Evolutionary conservation across 2,797 vertebrate genomes (phyloP).

Genomic region (Rhinoraja longicauda): DNA sequence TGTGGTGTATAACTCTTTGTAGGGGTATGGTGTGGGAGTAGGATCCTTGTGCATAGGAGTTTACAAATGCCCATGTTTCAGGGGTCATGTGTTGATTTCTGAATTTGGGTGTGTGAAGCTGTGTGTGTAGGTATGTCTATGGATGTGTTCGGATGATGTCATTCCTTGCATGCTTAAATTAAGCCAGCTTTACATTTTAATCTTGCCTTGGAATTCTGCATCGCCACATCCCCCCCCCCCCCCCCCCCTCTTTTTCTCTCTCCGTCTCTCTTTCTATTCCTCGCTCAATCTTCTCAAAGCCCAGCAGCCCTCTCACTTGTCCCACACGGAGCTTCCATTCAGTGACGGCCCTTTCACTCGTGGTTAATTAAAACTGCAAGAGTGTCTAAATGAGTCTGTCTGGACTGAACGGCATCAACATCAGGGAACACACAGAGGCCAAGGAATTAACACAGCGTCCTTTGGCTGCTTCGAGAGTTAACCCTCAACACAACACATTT

Average conservation of each 20-base stretch:
- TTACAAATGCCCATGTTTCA: neutral
- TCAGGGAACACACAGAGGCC: neutral
- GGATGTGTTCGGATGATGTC: neutral
- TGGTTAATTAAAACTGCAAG: slow-evolving; percentile 22
- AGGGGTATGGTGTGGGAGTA: too few relatives aligned
- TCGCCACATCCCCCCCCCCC: neutral
- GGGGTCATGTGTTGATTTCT: neutral
- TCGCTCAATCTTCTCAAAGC: too few relatives aligned
- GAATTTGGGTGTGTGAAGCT: too few relatives aligned
- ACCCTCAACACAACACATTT: neutral
- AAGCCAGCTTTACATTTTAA: neutral
- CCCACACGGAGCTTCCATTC: neutral
- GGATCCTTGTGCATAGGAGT: too few relatives aligned
- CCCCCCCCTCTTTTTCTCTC: neutral
- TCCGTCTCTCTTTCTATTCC: too few relatives aligned
- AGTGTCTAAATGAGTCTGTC: slow-evolving; percentile 10
- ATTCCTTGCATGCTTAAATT: neutral
- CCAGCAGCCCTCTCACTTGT: neutral
- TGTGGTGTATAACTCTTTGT: too few relatives aligned
- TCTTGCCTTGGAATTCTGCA: neutral
- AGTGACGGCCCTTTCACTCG: slow-evolving; percentile 7
- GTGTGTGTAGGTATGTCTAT: neutral
- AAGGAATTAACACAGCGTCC: neutral
- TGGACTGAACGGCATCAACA: neutral
- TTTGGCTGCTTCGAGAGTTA: neutral